phyloP scores from a whole-genome alignment of 2,888 invertebrate genomes.

The Pocota personata region DNA sequence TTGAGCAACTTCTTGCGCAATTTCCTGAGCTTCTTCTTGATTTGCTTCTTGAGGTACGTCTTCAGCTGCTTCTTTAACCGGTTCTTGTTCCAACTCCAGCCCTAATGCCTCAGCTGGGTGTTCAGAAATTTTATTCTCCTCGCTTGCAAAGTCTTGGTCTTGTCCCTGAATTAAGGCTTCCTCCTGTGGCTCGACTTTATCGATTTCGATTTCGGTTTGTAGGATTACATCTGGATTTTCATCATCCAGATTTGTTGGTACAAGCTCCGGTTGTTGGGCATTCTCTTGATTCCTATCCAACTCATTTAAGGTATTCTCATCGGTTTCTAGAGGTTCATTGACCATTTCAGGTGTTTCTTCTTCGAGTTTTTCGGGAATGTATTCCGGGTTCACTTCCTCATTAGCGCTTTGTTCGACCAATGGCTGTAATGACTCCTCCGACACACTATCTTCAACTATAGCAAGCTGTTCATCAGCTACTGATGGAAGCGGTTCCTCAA shows the following conservation, averaged over 20 bases:
- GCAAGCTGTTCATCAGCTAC: not conserved
- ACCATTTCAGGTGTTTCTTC: not conserved
- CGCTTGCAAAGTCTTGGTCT: not conserved
- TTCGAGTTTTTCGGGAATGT: not conserved
- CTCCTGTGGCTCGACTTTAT: not conserved
- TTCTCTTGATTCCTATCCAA: not conserved
- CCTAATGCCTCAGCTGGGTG: not conserved
- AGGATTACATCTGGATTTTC: not conserved
- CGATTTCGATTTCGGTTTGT: not conserved
- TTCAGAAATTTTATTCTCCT: conserved; percentile 14
- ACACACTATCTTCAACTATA: not conserved
- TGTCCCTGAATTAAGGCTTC: not conserved
- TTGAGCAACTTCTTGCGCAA: not conserved
- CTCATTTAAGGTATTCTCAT: not conserved
- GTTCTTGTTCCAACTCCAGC: not conserved
- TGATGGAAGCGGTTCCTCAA: not conserved
- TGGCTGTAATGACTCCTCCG: not conserved
- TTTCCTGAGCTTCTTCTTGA: not conserved
- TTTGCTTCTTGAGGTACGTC: not conserved
- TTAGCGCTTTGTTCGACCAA: not conserved
- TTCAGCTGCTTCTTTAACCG: not conserved
- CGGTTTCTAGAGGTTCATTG: not conserved
- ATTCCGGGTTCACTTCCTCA: not conserved
- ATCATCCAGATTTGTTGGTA: not conserved
- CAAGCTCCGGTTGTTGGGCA: not conserved